Base-by-base conservation (phyloP, 2,888 invertebrate genomes). In the Margaritifera margaritifera region DNA sequence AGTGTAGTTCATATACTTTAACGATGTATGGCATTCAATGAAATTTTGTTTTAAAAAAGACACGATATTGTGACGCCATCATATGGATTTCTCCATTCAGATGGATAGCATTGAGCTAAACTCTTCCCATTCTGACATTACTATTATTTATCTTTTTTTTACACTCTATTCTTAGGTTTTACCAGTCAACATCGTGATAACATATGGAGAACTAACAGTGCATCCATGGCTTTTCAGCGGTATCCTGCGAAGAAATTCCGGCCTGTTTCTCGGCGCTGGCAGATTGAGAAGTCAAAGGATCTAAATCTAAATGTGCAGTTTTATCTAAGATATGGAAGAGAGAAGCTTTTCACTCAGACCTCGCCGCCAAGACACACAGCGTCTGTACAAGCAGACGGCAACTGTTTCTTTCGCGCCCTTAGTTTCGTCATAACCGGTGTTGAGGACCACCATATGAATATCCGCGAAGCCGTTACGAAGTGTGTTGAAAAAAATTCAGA, bases 371-470 rank as follows among this genome's bases (percentile, higher is more conserved):
- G 66, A 61, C 25, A 70, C 25, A 81, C 79, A 8, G 68, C 77
- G 2, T 62, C 77, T 0, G 65, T 81, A 0, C 66, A 69, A 53
- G 68, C 78, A 53, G 81, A 81, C 66, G 81, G 81, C 1, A 81
- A 81, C 58, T 81, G 81, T 27, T 81, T 81, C 70, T 81, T 81
- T 69, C 78, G 81, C n/a, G 81, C 81, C 1, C 68, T 81, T n/a
- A 78, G 81, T 68, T 72, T 72, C 2, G 57, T 79, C 20, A 77
- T 81, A 8, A 72, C 74, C 1, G 81, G 81, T 20, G 71, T 75
- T 19, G 81, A 81, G 62, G 69, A 75, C 19, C 72, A 81, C 53
- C 81, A 81, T 53, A 71, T 79, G 76, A 63, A 68, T 0, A 73
- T 81, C 25, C 69, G 81, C 0, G 66, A 74, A 56, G 73, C 74